A percentile compares a stretch with the other conserved stretches of the same genome.
These are phyloP conservation scores for Brenthis daphne DNA, from an alignment of 2,888 invertebrate species.

Conservation along the genomic window DNA sequence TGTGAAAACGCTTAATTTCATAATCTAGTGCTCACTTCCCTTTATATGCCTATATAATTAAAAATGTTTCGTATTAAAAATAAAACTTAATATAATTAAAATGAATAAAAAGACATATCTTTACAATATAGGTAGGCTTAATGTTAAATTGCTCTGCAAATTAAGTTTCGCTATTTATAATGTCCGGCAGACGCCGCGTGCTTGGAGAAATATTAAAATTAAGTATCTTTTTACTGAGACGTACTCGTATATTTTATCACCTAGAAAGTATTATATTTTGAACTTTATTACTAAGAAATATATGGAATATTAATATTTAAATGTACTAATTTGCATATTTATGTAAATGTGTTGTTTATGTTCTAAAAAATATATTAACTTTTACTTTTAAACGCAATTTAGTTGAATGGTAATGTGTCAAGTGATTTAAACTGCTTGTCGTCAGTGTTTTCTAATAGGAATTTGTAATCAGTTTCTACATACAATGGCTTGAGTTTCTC, in stretches of 20 bases:
- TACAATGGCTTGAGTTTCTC: constrained; percentile 37
- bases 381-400: constrained; percentile 11
- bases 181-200: constrained; percentile 30
- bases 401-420: constrained; percentile 2
- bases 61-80: not conserved
- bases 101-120: not conserved
- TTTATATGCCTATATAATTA: constrained; percentile 1
- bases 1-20: constrained; percentile 1
- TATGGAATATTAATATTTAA: constrained; percentile 25
- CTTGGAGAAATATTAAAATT: constrained; percentile 37
- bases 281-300: constrained; percentile 24
- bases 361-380: not conserved
- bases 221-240: constrained; percentile 28
- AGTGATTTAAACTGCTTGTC: constrained; percentile 5
- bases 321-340: constrained; percentile 17
- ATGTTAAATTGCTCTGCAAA: constrained; percentile 32
- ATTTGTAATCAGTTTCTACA: constrained; percentile 29
- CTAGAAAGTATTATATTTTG: constrained; percentile 27
- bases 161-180: constrained; percentile 34
- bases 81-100: not conserved
- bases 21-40: not conserved
- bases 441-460: constrained; percentile 16
- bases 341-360: constrained; percentile 16
- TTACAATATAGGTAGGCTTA: constrained; percentile 17
- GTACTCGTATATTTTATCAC: constrained; percentile 27